Conservation (phyloP, 2,797 vertebrate genomes). For the Pangasius mekongensis region DNA sequence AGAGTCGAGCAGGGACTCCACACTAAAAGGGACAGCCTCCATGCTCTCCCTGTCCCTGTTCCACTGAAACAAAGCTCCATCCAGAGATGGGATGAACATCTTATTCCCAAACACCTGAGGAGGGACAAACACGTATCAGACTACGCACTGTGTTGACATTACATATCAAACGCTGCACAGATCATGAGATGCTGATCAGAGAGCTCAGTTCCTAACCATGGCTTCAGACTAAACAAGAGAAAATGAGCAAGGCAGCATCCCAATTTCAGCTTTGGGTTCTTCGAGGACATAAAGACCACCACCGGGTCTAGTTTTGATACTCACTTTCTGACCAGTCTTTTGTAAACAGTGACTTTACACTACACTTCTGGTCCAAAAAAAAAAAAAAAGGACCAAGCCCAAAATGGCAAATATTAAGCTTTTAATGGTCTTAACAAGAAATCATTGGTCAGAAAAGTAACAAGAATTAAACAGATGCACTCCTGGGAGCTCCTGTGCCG, state of each 20-base stretch:
- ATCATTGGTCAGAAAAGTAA: no score
- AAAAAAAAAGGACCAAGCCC: no score
- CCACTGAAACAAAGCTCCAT: constrained; percentile 97
- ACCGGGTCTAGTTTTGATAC: background rate
- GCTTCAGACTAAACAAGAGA: background rate
- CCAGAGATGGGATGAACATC: constrained; percentile 97
- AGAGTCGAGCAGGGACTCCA: constrained; percentile 95
- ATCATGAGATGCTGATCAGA: background rate
- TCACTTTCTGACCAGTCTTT: background rate
- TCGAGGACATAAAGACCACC: background rate
- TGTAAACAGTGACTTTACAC: background rate
- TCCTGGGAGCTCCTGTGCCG: no score
- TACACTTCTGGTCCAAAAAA: no score
- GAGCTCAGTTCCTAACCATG: background rate
- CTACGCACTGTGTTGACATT: background rate
- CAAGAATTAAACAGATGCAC: no score
- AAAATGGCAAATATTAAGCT: no score
- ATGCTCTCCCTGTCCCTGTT: constrained; percentile 94
- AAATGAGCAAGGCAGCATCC: background rate
- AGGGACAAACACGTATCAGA: background rate
- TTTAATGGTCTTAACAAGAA: no score
- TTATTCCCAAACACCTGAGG: constrained; percentile 94
- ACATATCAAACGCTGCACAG: no score
- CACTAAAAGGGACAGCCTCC: constrained; percentile 97
- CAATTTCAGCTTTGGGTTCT: background rate